phyloP scores from a whole-genome alignment of 2,797 vertebrate genomes.

The Micromesistius poutassou region DNA sequence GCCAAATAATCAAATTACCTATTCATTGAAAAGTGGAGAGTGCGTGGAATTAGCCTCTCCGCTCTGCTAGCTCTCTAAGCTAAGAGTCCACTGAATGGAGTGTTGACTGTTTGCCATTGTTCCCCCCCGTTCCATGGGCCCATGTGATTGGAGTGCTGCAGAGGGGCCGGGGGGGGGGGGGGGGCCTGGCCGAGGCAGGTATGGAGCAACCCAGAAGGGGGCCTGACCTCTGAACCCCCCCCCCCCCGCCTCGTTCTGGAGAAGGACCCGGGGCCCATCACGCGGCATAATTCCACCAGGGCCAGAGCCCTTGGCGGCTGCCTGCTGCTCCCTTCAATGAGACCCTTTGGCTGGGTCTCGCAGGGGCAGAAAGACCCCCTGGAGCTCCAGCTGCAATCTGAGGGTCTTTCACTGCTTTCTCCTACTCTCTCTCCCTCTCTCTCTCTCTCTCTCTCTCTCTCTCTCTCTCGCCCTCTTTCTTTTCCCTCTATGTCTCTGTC shows the following conservation, averaged over 20 bases:
- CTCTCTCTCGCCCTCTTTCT: slow-evolving; percentile 27
- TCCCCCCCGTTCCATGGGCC: slow-evolving; percentile 29
- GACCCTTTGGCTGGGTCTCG: slow-evolving; percentile 72
- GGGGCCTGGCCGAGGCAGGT: slow-evolving; percentile 72
- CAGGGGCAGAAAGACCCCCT: slow-evolving; percentile 80
- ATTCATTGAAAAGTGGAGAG: slow-evolving; percentile 59
- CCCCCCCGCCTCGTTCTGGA: slow-evolving; percentile 56
- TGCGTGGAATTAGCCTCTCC: slow-evolving; percentile 60
- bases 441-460: slow-evolving; percentile 46
- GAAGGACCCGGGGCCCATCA: slow-evolving; percentile 63
- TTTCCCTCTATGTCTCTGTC: slow-evolving; percentile 30
- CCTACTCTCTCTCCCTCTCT: slow-evolving; percentile 9
- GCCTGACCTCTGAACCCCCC: slow-evolving; percentile 78
- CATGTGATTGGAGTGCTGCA: slow-evolving; percentile 42
- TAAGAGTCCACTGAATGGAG: slow-evolving; percentile 55
- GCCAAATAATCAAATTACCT: slow-evolving; percentile 63
- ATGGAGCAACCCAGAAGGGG: slow-evolving; percentile 66
- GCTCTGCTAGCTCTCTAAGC: slow-evolving; percentile 64
- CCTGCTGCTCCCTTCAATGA: slow-evolving; percentile 93
- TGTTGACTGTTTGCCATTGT: slow-evolving; percentile 61
- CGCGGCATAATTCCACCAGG: slow-evolving; percentile 82
- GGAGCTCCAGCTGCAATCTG: slow-evolving; percentile 82
- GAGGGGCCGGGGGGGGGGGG: slow-evolving; percentile 1
- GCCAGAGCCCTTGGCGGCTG: slow-evolving; percentile 75
- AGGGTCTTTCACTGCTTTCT: slow-evolving; percentile 82